Conservation (phyloP, 2,797 vertebrate genomes). For the Pogoniulus pusillus region DNA sequence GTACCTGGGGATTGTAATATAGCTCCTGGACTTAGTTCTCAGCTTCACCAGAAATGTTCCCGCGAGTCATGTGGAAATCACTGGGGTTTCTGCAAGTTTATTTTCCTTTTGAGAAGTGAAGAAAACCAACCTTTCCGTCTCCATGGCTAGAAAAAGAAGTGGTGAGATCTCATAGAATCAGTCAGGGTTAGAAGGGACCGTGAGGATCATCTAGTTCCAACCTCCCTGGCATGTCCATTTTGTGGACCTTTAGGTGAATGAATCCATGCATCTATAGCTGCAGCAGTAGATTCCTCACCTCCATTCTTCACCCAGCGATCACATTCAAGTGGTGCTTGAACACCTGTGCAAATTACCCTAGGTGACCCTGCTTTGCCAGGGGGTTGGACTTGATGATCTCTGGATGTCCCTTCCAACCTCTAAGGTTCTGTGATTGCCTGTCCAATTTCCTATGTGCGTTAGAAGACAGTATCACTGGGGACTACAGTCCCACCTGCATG, state of each 20-base stretch:
- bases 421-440: background rate
- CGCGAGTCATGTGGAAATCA: background rate
- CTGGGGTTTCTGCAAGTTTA: rapidly evolving
- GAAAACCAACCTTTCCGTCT: background rate
- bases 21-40: background rate
- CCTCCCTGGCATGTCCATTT: too few relatives aligned
- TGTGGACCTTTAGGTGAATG: background rate
- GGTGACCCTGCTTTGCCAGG: too few relatives aligned
- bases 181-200: too few relatives aligned
- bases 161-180: too few relatives aligned
- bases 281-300: background rate
- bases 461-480: background rate
- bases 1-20: background rate
- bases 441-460: background rate
- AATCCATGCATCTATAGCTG: background rate
- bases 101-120: background rate
- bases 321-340: background rate
- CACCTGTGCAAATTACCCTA: too few relatives aligned
- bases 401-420: too few relatives aligned
- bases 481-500: background rate
- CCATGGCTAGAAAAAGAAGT: background rate
- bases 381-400: too few relatives aligned
- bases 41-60: background rate
- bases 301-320: background rate
- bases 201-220: too few relatives aligned